Conservation (phyloP, 2,888 invertebrate genomes). For the Choreutis nemorana region DNA sequence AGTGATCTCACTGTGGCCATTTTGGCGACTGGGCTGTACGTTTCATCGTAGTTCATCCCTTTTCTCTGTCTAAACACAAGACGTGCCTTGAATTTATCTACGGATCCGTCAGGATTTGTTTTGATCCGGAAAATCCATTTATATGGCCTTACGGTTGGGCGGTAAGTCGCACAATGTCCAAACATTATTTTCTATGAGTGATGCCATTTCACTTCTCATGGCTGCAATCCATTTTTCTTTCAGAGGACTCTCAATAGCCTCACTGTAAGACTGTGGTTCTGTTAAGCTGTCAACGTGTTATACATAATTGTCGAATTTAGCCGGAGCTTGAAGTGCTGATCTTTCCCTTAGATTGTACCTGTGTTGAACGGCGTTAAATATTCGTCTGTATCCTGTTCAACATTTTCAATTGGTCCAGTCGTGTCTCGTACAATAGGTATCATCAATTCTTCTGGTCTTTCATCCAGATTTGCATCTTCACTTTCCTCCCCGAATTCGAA, state of each 20-base stretch:
- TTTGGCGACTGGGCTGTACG: background rate
- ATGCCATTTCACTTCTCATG: constrained; percentile 16
- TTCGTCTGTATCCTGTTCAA: too few species aligned
- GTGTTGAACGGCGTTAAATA: background rate
- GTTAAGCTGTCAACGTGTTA: background rate
- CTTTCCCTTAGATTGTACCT: background rate
- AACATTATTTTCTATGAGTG: constrained; percentile 14
- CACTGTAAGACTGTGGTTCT: background rate
- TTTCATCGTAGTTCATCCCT: background rate
- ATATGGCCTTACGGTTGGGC: constrained; percentile 9
- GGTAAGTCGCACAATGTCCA: constrained; percentile 15
- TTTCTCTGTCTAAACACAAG: constrained; percentile 3
- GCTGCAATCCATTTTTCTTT: constrained; percentile 12
- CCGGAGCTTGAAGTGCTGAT: background rate
- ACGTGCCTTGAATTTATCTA: constrained; percentile 13
- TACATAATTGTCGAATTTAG: background rate
- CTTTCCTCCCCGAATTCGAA: background rate
- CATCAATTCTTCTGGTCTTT: background rate
- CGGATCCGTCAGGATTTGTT: constrained; percentile 11
- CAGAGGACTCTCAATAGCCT: background rate
- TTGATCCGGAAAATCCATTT: constrained; percentile 14
- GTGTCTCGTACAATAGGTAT: background rate
- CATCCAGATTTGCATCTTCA: background rate
- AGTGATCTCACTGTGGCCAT: background rate
- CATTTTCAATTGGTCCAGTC: too few species aligned